These are phyloP conservation scores for Drosophila multiciliata DNA, from an alignment of 2,888 invertebrate genomes.

Conservation along the genomic window DNA sequence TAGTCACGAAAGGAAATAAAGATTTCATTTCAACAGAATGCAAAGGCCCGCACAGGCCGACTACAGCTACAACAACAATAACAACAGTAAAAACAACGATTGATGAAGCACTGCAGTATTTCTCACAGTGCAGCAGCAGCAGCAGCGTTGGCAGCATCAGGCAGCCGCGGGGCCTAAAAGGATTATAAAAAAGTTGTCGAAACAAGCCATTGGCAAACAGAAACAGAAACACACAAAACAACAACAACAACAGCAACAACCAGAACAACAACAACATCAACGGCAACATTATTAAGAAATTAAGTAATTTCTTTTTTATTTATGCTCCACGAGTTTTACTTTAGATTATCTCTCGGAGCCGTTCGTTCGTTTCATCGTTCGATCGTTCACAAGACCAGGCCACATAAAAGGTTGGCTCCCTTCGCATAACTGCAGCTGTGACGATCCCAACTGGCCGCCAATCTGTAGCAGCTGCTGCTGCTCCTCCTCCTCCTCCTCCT, in stretches of 20 bases:
- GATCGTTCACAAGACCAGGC: slow-evolving; percentile 24
- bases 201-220: slow-evolving; percentile 72
- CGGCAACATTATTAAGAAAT: slow-evolving; percentile 78
- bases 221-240: slow-evolving; percentile 29
- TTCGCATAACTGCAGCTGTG: slow-evolving; percentile 68
- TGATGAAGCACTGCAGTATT: slow-evolving; percentile 64
- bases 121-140: slow-evolving; percentile 70
- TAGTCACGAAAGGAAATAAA: slow-evolving; percentile 84
- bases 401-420: slow-evolving; percentile 74
- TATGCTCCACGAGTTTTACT: slow-evolving; percentile 79
- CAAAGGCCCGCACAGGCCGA: slow-evolving; percentile 67
- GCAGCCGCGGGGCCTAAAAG: slow-evolving; percentile 70
- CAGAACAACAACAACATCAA: slow-evolving; percentile 24
- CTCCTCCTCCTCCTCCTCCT: slow-evolving; percentile 8
- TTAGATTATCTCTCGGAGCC: slow-evolving; percentile 70
- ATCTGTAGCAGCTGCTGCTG: slow-evolving; percentile 30
- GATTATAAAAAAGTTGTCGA: slow-evolving; percentile 80
- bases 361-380: background rate
- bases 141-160: slow-evolving; percentile 52
- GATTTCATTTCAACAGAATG: slow-evolving; percentile 82
- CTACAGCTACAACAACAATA: slow-evolving; percentile 24
- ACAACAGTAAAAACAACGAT: slow-evolving; percentile 18
- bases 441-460: slow-evolving; percentile 35
- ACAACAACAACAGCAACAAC: slow-evolving; percentile 19
- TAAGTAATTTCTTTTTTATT: slow-evolving; percentile 81